These are phyloP conservation scores for Trichogramma dendrolimi DNA, from an alignment of 2,888 invertebrate genomes.

Conservation along the genomic window DNA sequence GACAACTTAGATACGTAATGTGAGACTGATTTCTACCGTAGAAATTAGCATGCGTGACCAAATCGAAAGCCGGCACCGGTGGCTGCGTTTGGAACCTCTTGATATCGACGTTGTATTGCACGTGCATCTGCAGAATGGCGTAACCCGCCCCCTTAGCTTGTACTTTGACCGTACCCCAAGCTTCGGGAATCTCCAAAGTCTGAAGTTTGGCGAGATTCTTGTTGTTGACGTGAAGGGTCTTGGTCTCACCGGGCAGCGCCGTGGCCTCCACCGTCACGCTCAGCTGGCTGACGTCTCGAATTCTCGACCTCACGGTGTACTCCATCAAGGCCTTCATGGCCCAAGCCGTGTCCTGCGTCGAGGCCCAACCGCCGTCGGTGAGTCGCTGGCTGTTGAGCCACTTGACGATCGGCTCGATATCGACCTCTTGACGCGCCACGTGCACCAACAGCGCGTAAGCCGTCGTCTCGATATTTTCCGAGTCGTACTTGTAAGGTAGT, in stretches of 20 bases:
- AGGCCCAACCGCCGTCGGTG: constrained; percentile 84
- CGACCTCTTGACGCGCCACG: constrained; percentile 76
- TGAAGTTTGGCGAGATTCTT: constrained; percentile 76
- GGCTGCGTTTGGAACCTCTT: constrained; percentile 79
- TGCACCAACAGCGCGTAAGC: constrained; percentile 87
- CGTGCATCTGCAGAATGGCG: constrained; percentile 88
- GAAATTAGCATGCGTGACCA: constrained; percentile 71
- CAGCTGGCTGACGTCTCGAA: constrained; percentile 78
- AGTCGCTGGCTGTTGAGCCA: constrained; percentile 87
- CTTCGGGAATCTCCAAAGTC: constrained; percentile 74
- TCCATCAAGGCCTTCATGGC: constrained; percentile 86
- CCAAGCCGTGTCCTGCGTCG: constrained; percentile 84
- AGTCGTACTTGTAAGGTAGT: constrained; percentile 81
- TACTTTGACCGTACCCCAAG: constrained; percentile 92
- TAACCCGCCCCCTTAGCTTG: constrained; percentile 91
- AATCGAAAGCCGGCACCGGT: constrained; percentile 74
- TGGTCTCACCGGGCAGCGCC: constrained; percentile 66
- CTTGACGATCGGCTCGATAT: constrained; percentile 80
- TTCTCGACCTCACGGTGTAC: constrained; percentile 78
- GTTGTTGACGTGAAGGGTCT: constrained; percentile 66
- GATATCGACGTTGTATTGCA: constrained; percentile 86
- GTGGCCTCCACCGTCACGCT: constrained; percentile 80
- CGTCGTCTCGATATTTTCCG: constrained; percentile 88
- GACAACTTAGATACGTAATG: constrained; percentile 80
- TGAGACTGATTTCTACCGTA: constrained; percentile 91